A percentile compares a stretch with the other conserved stretches of the same genome.
Conservation (phyloP, 2,113 vertebrate species). For the Microcebus ravelobensis region DNA sequence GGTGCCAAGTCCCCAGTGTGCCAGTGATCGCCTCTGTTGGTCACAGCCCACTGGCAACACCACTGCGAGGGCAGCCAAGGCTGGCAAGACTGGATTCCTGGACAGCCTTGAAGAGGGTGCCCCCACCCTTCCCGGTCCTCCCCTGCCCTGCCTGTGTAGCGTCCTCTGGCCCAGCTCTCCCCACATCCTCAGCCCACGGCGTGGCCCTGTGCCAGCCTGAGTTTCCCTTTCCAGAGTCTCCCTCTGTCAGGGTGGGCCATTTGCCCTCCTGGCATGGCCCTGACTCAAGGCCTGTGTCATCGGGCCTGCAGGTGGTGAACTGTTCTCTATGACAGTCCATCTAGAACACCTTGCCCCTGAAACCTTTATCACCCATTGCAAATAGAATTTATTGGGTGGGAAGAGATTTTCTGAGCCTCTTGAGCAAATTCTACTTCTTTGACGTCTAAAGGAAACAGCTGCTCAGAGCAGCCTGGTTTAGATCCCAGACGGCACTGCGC, state of each 20-base stretch:
- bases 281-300: neutral
- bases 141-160: neutral
- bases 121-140: neutral
- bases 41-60: too few species aligned
- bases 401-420: neutral
- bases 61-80: neutral
- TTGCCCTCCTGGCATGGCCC: neutral
- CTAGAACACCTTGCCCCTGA: neutral
- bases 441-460: neutral
- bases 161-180: neutral
- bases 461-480: neutral
- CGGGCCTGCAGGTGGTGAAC: neutral
- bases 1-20: too few species aligned
- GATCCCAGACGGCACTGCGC: neutral
- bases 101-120: neutral
- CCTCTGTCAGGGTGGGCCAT: neutral
- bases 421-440: neutral
- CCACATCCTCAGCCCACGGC: rapidly evolving
- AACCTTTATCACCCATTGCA: neutral
- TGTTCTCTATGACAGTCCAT: neutral
- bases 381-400: conserved; percentile 16
- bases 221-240: neutral
- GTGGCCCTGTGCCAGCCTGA: neutral
- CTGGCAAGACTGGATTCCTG: neutral
- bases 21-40: neutral